Percentiles rank a stretch among this genome's conserved stretches.
Conservation (phyloP, 2,888 invertebrate species). For the Endomychus coccineus region DNA sequence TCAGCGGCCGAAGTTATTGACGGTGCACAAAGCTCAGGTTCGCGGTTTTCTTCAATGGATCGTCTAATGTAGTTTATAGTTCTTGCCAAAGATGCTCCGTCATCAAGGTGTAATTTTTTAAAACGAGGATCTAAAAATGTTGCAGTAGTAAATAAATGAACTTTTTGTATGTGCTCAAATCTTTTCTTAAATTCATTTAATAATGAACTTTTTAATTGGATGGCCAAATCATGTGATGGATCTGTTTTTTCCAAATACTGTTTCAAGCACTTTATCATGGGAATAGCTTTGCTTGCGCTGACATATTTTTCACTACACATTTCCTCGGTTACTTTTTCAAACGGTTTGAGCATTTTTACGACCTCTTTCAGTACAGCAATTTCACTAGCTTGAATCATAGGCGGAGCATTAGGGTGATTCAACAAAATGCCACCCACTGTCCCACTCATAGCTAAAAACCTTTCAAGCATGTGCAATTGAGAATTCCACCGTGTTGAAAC, state of each 20-base stretch:
- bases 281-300: slow-evolving; percentile 27
- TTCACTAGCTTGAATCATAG: slow-evolving; percentile 27
- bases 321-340: slow-evolving; percentile 28
- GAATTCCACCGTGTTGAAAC: slow-evolving; percentile 29
- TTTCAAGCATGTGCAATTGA: slow-evolving; percentile 15
- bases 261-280: slow-evolving; percentile 24
- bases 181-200: slow-evolving; percentile 14
- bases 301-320: slow-evolving; percentile 29
- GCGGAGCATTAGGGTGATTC: slow-evolving; percentile 25
- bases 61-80: slow-evolving; percentile 20
- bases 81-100: slow-evolving; percentile 12
- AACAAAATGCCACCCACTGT: slow-evolving; percentile 20
- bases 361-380: slow-evolving; percentile 26
- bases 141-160: slow-evolving; percentile 5
- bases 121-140: slow-evolving; percentile 24
- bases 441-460: slow-evolving; percentile 9
- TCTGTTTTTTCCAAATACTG: slow-evolving; percentile 21
- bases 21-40: slow-evolving; percentile 12
- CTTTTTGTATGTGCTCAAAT: slow-evolving; percentile 10
- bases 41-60: slow-evolving; percentile 23
- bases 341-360: slow-evolving; percentile 26
- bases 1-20: slow-evolving; percentile 14
- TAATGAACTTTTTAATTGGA: slow-evolving; percentile 24
- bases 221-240: slow-evolving; percentile 22
- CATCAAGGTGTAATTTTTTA: slow-evolving; percentile 14